Base-by-base conservation (phyloP, 2,888 invertebrate genomes). In the Fissipunctia ypsillon region DNA sequence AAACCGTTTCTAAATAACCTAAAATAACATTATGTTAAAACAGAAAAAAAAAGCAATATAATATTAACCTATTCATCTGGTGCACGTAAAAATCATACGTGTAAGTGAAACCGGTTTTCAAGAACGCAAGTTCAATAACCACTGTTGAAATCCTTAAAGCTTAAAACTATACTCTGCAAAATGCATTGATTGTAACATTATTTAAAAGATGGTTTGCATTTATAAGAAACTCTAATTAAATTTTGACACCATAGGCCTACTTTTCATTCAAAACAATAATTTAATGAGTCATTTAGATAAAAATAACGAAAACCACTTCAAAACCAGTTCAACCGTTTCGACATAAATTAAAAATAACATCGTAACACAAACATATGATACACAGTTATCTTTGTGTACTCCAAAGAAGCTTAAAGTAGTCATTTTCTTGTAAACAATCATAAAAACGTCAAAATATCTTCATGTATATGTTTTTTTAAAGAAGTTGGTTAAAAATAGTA, bases 281-380 rank as follows among this genome's bases (percentile, higher is more conserved):
- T 31, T 22, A 19, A 52, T 68, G 45, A 79, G 19, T 79, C 56
- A 57, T 25, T 25, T 0, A 25, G n/a, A 54, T 59, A 57, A 57
- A 66, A 67, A 83, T 64, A 64, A 67, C 48, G 45, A 52, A 59
- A 50, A 25, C 22, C 14, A 28, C 5, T 16, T 45, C 16, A 45
- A 52, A 68, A 79, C 80, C 54, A 56, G 83, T 79, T 79, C 16
- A 50, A 41, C 0, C 25, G n/a, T 45, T 64, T 56, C 57, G 52
- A 68, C 54, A 77, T 35, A 64, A 22, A 54, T 25, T 63, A 61
- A 41, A 78, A 60, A 66, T 57, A 79, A 48, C 52, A 45, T 38
- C 52, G 25, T 48, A 38, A 70, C 54, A 64, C 4, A 67, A 28
- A 67, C 54, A 72, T 31, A 72, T 56, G 31, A 41, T 43, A 48